phyloP scores from a whole-genome alignment of 2,113 vertebrate genomes.

The Bolborhynchus lineola region DNA sequence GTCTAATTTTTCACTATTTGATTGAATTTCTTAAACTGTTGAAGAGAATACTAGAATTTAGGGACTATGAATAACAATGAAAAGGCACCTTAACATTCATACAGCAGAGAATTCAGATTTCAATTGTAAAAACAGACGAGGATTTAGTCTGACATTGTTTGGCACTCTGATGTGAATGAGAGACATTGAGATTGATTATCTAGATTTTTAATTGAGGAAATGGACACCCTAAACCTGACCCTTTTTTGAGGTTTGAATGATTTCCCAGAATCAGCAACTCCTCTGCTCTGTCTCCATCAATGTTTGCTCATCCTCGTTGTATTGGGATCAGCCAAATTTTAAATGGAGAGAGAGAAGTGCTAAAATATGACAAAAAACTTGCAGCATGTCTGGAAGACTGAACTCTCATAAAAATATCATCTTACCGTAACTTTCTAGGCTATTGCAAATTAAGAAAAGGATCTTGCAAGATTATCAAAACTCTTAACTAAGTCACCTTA shows the following conservation, averaged over 20 bases:
- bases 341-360: not conserved
- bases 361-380: not conserved
- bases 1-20: not conserved
- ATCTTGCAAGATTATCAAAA: not conserved
- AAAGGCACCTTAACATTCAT: not conserved
- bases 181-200: not conserved
- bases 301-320: not conserved
- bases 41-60: not conserved
- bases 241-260: not conserved
- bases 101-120: not conserved
- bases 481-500: not conserved
- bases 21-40: not conserved
- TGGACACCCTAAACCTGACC: not conserved
- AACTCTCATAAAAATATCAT: not conserved
- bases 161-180: not conserved
- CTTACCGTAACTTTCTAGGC: not conserved
- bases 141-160: not conserved
- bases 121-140: not conserved
- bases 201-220: slow-evolving; percentile 31
- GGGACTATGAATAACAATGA: not conserved
- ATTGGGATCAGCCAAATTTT: not conserved
- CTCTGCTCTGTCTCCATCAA: not conserved
- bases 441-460: not conserved
- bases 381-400: not conserved
- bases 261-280: not conserved